phyloP scores from a whole-genome alignment of 2,113 vertebrate genomes.

The Podarcis raffonei region DNA sequence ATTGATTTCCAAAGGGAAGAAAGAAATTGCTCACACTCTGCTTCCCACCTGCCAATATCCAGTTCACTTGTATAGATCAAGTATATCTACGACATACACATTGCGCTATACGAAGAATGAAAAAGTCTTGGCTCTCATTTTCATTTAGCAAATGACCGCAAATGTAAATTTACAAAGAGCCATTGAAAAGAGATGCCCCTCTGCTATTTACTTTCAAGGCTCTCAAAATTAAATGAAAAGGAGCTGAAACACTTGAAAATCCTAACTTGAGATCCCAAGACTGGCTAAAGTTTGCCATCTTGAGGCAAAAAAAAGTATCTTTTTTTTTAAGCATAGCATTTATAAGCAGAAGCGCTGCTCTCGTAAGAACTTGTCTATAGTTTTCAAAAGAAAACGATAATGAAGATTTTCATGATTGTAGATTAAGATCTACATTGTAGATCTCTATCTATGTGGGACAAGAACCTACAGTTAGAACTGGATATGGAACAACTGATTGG shows the following conservation, averaged over 20 bases:
- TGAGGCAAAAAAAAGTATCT: slow-evolving; percentile 59
- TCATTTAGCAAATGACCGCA: background rate
- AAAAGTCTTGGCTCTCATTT: background rate
- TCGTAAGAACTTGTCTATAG: background rate
- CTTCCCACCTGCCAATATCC: background rate
- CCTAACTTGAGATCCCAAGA: slow-evolving; percentile 4
- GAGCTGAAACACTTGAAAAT: background rate
- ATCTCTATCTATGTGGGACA: too few species aligned
- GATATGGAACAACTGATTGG: too few species aligned
- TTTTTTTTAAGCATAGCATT: background rate
- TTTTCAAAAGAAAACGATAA: background rate
- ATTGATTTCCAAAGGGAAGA: background rate
- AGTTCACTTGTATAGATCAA: background rate
- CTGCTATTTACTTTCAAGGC: background rate
- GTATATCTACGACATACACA: background rate
- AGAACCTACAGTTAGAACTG: too few species aligned
- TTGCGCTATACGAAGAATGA: background rate
- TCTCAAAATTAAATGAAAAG: background rate
- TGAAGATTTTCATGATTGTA: background rate
- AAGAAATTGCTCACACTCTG: background rate
- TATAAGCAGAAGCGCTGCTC: background rate
- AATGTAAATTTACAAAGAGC: background rate
- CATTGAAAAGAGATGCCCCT: background rate
- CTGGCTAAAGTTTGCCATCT: slow-evolving; percentile 76
- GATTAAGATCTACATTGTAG: too few species aligned